A percentile compares a stretch with the other conserved stretches of the same genome.
Evolutionary conservation across 2,113 vertebrate species (phyloP).

Genomic region (Ictalurus furcatus): DNA sequence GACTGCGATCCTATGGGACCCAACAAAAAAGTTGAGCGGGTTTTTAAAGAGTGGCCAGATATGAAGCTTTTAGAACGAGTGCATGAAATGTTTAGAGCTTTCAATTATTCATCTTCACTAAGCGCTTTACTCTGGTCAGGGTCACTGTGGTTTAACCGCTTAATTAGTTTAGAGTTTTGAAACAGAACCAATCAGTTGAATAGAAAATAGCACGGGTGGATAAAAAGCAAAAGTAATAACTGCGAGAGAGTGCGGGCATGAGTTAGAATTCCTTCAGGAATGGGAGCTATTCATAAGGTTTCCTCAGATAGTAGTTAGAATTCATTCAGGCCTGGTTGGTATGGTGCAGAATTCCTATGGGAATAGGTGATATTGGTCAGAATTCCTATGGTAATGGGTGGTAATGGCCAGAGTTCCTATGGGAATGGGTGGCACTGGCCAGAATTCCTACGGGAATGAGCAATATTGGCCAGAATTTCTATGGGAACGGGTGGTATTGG

Average conservation of each 20-base stretch:
- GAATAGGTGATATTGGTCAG: background rate
- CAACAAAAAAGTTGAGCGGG: background rate
- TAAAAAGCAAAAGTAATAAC: background rate
- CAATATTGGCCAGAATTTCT: background rate
- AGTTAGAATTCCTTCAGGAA: background rate
- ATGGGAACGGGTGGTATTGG: background rate
- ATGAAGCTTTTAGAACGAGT: background rate
- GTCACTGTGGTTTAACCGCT: background rate
- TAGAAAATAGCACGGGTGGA: background rate
- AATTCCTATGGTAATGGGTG: background rate
- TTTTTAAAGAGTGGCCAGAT: background rate
- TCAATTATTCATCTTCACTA: background rate
- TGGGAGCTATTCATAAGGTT: background rate
- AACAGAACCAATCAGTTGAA: background rate
- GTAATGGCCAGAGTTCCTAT: background rate
- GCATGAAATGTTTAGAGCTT: background rate
- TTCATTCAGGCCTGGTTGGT: background rate
- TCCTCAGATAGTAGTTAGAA: background rate
- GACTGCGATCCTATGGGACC: background rate
- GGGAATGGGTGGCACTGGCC: background rate
- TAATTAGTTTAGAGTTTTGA: background rate
- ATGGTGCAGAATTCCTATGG: background rate
- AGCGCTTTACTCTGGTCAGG: background rate
- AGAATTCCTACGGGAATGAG: background rate
- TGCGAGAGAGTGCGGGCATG: background rate